Conservation (phyloP, 2,888 invertebrate species). For the Imbricaverruca yamaguchii region DNA sequence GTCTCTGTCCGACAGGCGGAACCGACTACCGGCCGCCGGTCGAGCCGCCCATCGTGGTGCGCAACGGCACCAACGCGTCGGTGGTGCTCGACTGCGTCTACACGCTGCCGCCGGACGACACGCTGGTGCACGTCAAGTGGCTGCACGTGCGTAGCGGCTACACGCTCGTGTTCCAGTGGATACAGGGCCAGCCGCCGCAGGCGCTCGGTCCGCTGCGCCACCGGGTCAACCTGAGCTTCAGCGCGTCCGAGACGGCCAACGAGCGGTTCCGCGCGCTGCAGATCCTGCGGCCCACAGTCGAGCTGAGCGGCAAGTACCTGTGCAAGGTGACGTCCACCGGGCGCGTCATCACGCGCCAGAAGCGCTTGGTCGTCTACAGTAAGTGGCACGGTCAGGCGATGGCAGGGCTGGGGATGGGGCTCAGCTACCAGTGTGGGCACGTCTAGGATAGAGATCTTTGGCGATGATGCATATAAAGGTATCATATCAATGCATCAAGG, state of each 20-base stretch:
- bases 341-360: constrained; percentile 33
- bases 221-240: constrained; percentile 56
- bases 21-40: neutral
- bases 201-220: constrained; percentile 46
- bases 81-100: constrained; percentile 65
- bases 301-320: constrained; percentile 63
- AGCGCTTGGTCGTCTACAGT: constrained; percentile 61
- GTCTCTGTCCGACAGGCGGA: neutral
- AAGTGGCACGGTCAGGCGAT: constrained; percentile 37
- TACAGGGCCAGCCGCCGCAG: constrained; percentile 49
- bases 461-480: too few relatives aligned
- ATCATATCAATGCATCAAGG: too few relatives aligned
- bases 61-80: constrained; percentile 50
- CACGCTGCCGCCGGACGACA: constrained; percentile 52
- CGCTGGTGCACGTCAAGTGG: constrained; percentile 67
- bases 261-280: constrained; percentile 61
- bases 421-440: too few relatives aligned
- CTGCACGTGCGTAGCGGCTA: constrained; percentile 54
- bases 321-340: constrained; percentile 56
- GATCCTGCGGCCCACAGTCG: constrained; percentile 57
- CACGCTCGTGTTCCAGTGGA: constrained; percentile 69
- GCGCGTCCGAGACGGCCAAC: constrained; percentile 47
- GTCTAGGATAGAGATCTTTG: too few relatives aligned
- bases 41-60: constrained; percentile 42
- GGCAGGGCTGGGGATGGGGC: too few relatives aligned